Evolutionary conservation across 53 echinoderm and acorn worm genomes (phyloP).

Genomic region (Actinopyga echinites): DNA sequence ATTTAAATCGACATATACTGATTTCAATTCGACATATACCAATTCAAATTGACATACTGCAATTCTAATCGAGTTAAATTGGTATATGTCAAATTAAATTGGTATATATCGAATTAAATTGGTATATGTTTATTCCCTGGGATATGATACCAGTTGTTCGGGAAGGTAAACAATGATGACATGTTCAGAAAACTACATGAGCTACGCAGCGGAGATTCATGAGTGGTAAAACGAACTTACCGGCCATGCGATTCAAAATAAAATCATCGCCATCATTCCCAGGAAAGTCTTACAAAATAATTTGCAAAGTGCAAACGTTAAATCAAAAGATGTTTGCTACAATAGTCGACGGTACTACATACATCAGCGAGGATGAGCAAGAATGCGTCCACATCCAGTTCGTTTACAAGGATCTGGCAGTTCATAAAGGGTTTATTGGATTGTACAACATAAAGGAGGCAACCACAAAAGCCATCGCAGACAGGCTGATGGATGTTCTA

Average conservation of each 20-base stretch:
- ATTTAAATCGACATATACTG: too few relatives aligned
- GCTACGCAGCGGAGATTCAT: conserved; percentile 22
- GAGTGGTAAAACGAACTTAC: conserved; percentile 16
- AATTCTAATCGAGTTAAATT: too few relatives aligned
- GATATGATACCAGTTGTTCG: too few relatives aligned
- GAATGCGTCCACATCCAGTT: conserved; percentile 48
- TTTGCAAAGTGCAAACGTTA: conserved; percentile 24
- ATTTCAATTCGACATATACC: too few relatives aligned
- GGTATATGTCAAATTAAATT: too few relatives aligned
- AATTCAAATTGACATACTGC: too few relatives aligned
- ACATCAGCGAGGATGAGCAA: conserved; percentile 44
- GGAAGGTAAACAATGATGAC: conserved; percentile 23
- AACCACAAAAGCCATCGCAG: not conserved
- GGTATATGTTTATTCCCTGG: too few relatives aligned
- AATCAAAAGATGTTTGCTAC: conserved; percentile 16
- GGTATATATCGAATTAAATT: too few relatives aligned
- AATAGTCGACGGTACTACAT: conserved; percentile 53
- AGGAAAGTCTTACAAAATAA: conserved; percentile 25
- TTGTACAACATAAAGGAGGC: conserved; percentile 31
- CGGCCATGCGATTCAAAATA: conserved; percentile 20
- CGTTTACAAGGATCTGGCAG: conserved; percentile 32
- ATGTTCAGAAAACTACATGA: conserved; percentile 23
- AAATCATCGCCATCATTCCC: conserved; percentile 29
- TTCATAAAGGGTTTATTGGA: too few relatives aligned
- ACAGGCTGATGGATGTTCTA: conserved; percentile 34